These are phyloP conservation scores for Branchellion lobata DNA, from an alignment of 2,888 invertebrate species.

Conservation along the genomic window DNA sequence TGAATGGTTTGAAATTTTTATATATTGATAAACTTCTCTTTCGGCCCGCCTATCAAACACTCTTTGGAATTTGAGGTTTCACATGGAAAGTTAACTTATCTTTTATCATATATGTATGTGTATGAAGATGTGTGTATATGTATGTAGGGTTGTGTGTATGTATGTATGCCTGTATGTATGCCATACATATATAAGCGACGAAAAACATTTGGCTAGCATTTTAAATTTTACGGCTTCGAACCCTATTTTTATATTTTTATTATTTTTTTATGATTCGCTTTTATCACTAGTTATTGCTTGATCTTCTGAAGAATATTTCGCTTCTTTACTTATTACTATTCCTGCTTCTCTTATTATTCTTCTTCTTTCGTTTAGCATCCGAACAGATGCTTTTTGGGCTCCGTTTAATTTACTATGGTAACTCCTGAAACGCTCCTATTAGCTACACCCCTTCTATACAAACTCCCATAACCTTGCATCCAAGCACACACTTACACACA, in stretches of 20 bases:
- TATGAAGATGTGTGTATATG: no score
- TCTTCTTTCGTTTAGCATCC: not conserved
- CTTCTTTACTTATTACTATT: not conserved
- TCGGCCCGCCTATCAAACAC: not conserved
- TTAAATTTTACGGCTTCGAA: constrained; percentile 17
- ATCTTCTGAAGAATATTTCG: not conserved
- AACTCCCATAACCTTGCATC: not conserved
- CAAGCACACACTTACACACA: no score
- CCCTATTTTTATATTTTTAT: not conserved
- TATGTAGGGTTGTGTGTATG: no score
- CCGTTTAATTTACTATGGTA: not conserved
- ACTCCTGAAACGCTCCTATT: not conserved
- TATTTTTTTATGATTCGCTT: not conserved
- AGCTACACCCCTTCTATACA: no score
- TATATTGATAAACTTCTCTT: no score
- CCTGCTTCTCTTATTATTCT: not conserved
- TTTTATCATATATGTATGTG: not conserved
- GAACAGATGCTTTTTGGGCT: not conserved
- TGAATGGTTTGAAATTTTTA: no score
- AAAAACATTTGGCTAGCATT: constrained; percentile 15
- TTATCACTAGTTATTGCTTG: not conserved
- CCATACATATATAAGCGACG: not conserved
- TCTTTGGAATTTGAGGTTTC: constrained; percentile 4
- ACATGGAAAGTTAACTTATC: not conserved
- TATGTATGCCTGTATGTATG: no score